These are phyloP conservation scores for Lasioglossum leucozonium DNA, from an alignment of 2,888 invertebrate genomes.

Conservation along the genomic window DNA sequence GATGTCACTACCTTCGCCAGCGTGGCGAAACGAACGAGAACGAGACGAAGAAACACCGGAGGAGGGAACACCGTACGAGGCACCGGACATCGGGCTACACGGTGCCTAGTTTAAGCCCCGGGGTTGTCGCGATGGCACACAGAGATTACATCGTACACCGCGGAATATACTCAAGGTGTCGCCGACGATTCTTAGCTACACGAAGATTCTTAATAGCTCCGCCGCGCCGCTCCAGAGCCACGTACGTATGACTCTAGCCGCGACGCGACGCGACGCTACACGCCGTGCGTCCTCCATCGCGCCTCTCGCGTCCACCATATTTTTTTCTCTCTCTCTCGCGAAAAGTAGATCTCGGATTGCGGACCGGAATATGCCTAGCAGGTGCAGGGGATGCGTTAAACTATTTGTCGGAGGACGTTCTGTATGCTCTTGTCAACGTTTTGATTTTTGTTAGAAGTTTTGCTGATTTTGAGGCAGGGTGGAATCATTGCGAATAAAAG, in stretches of 20 bases:
- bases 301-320: neutral
- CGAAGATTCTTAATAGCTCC: conserved; percentile 71
- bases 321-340: neutral
- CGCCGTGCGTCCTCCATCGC: neutral
- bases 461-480: neutral
- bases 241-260: conserved; percentile 40
- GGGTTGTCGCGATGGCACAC: conserved; percentile 80
- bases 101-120: conserved; percentile 79
- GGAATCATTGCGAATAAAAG: neutral
- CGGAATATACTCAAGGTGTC: conserved; percentile 78
- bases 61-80: conserved; percentile 65
- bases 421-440: neutral
- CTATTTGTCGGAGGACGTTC: neutral
- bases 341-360: conserved; percentile 10
- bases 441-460: neutral
- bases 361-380: conserved; percentile 1
- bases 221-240: conserved; percentile 15
- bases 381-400: neutral
- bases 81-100: conserved; percentile 75
- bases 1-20: conserved; percentile 76
- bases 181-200: conserved; percentile 78
- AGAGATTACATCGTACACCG: conserved; percentile 80
- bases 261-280: neutral
- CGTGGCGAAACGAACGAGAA: conserved; percentile 50
- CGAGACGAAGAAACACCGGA: conserved; percentile 42